phyloP scores from a whole-genome alignment of 2,888 invertebrate species.

The Operophtera brumata region DNA sequence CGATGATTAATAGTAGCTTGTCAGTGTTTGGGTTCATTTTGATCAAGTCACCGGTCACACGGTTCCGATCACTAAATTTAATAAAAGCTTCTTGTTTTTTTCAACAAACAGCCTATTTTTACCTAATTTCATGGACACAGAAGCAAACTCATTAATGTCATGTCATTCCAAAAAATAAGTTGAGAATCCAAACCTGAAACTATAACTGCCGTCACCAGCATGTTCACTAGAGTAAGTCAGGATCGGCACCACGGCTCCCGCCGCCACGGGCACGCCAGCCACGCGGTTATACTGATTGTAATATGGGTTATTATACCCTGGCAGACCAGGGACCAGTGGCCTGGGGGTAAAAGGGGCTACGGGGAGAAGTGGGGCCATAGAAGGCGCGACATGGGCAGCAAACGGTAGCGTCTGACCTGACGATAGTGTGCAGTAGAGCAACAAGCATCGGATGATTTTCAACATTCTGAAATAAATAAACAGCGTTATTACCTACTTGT shows the following conservation, averaged over 20 bases:
- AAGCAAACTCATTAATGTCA: no score
- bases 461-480: conserved; percentile 41
- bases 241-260: conserved; percentile 69
- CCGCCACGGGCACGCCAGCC: conserved; percentile 51
- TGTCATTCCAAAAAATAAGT: no score
- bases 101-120: no score
- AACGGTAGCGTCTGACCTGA: conserved; percentile 33
- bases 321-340: conserved; percentile 36
- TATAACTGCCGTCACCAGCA: conserved; percentile 82
- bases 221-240: conserved; percentile 77
- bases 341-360: conserved; percentile 31
- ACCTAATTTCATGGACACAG: no score
- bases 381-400: conserved; percentile 29
- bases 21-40: no score
- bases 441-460: conserved; percentile 30
- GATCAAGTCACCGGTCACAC: no score
- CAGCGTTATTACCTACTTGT: not conserved
- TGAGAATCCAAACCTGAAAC: conserved; percentile 62
- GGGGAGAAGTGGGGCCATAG: conserved; percentile 31
- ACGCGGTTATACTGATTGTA: conserved; percentile 47
- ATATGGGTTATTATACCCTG: conserved; percentile 48
- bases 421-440: conserved; percentile 34
- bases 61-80: no score
- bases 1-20: no score
- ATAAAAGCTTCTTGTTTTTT: no score